A percentile compares a stretch with the other conserved stretches of the same genome.
Evolutionary conservation across 1,140 invertebrate species (phyloP).

Genomic region (Cotesia vestalis): DNA sequence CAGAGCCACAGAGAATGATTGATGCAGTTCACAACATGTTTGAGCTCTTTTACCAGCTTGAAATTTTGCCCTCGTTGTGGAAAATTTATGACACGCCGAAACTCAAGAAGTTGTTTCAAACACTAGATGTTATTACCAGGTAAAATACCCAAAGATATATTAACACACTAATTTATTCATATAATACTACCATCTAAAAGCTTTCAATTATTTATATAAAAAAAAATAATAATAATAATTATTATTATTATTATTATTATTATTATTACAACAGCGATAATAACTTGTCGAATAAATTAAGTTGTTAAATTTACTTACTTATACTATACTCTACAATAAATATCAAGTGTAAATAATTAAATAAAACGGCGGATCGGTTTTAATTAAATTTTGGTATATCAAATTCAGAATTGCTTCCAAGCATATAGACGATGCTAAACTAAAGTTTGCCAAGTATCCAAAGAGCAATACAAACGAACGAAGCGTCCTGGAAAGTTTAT

Average conservation of each 20-base stretch:
- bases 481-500: constrained; percentile 68
- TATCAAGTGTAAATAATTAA: constrained; percentile 15
- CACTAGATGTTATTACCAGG: constrained; percentile 56
- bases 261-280: too few relatives aligned
- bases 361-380: background rate
- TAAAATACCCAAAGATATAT: constrained; percentile 26
- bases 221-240: too few relatives aligned
- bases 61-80: constrained; percentile 72
- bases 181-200: background rate
- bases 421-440: constrained; percentile 55
- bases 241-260: too few relatives aligned
- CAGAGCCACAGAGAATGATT: constrained; percentile 70
- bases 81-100: constrained; percentile 68
- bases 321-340: background rate
- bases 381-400: constrained; percentile 4
- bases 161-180: background rate
- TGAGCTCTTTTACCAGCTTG: constrained; percentile 67
- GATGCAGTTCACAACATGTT: constrained; percentile 71
- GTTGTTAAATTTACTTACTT: too few relatives aligned
- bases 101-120: constrained; percentile 66
- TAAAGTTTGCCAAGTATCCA: constrained; percentile 49
- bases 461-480: constrained; percentile 49
- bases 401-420: constrained; percentile 48
- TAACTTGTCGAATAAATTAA: too few relatives aligned
- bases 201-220: too few relatives aligned